These are phyloP conservation scores for Cyrtonyx montezumae DNA, from an alignment of 2,113 vertebrate species.

Conservation along the genomic window DNA sequence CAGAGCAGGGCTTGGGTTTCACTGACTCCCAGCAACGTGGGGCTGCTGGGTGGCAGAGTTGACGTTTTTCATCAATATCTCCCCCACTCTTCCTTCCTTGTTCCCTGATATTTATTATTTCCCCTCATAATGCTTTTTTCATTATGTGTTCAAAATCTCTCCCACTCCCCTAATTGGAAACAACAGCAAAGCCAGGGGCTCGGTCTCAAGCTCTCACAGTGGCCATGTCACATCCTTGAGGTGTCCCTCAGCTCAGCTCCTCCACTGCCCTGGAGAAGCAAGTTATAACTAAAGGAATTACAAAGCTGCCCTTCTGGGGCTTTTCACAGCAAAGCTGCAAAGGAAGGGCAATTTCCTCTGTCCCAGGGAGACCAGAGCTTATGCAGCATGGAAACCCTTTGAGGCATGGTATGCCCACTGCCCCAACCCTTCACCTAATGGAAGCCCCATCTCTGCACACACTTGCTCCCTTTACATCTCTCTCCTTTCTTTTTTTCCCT, in stretches of 20 bases:
- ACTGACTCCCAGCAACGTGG: rapidly evolving
- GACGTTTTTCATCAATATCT: background rate
- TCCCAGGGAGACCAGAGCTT: rapidly evolving
- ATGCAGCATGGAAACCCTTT: background rate
- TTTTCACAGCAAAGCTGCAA: background rate
- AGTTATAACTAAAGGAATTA: background rate
- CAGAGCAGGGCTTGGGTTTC: background rate
- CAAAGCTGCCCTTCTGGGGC: background rate
- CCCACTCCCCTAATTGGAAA: background rate
- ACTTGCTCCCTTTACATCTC: constrained; percentile 55
- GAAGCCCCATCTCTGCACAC: constrained; percentile 56
- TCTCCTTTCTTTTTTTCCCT: background rate
- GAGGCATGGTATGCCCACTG: background rate
- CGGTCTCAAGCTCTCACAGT: background rate
- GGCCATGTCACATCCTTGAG: background rate
- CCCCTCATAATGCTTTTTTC: background rate
- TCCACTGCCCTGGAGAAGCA: background rate
- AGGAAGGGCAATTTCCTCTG: background rate
- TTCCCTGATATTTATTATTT: constrained; percentile 5
- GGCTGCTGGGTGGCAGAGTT: background rate
- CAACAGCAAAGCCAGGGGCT: background rate
- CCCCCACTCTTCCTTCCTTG: background rate
- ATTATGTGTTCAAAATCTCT: background rate
- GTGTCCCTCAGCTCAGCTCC: background rate
- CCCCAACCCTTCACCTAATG: background rate